phyloP scores from a whole-genome alignment of 37 sponge, comb jelly and placozoan genomes.

The Beroe forskalii region DNA sequence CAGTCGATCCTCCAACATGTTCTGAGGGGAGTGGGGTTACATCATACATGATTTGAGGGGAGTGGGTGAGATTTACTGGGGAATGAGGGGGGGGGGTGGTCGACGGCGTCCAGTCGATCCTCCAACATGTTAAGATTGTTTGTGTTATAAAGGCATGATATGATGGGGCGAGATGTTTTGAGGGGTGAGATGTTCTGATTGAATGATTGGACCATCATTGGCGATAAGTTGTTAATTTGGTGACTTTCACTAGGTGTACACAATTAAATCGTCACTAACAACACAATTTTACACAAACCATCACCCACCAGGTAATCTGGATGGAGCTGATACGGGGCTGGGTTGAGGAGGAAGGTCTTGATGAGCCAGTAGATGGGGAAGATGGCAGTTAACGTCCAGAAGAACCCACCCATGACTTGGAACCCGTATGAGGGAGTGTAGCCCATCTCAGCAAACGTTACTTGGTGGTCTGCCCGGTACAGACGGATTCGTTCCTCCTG shows the following conservation, averaged over 20 bases:
- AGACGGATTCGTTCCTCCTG: conserved; percentile 52
- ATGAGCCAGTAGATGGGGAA: conserved; percentile 49
- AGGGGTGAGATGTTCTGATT: no score
- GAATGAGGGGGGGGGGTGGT: not conserved
- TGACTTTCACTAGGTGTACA: no score
- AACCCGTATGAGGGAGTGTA: conserved; percentile 51
- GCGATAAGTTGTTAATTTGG: no score
- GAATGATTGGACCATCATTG: no score
- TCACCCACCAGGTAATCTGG: conserved; percentile 42
- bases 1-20: conserved; percentile 50
- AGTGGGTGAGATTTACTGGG: no score
- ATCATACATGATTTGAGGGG: no score
- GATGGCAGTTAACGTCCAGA: not conserved
- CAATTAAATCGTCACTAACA: no score
- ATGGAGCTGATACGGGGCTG: conserved; percentile 55
- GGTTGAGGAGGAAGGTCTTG: conserved; percentile 45
- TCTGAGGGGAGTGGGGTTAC: conserved; percentile 44
- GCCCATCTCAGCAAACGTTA: conserved; percentile 51
- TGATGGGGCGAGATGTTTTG: no score
- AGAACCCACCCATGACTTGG: not conserved
- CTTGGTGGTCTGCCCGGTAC: conserved; percentile 23
- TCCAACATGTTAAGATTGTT: conserved; percentile 27
- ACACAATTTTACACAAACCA: no score
- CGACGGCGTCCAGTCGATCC: conserved; percentile 8
- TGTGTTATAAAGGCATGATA: no score